Conservation (phyloP, 2,113 vertebrate genomes). For the Trogon melanurus region DNA sequence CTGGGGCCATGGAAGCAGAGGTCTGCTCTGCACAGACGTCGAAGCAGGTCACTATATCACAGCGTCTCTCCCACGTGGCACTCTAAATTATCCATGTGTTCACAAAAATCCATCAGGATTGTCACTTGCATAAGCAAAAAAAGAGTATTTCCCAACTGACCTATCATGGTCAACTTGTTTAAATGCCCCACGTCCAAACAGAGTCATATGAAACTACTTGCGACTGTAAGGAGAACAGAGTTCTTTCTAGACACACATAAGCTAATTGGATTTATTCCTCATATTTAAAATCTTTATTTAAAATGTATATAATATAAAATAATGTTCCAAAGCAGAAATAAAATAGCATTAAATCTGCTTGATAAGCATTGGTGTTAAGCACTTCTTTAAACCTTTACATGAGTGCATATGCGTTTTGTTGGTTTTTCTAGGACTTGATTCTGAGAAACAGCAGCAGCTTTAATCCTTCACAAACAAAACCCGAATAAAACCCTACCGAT, state of each 20-base stretch:
- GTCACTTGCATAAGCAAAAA: not conserved
- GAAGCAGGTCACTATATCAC: not conserved
- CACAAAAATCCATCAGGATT: not conserved
- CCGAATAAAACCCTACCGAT: not conserved
- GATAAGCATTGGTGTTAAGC: not conserved
- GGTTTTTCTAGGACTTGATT: not conserved
- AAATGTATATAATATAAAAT: not conserved
- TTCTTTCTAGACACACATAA: not conserved
- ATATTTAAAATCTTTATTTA: not conserved
- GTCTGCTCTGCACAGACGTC: not conserved
- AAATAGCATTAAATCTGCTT: not conserved
- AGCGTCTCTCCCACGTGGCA: not conserved
- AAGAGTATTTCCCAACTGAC: not conserved
- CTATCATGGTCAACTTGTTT: not conserved
- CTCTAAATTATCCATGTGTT: not conserved
- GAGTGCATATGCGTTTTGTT: fast-evolving
- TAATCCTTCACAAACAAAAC: constrained; percentile 23
- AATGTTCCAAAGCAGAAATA: not conserved
- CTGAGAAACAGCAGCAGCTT: constrained; percentile 49
- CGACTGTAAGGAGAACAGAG: not conserved
- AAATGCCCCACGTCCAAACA: not conserved
- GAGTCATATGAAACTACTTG: not conserved
- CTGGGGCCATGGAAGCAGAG: fast-evolving
- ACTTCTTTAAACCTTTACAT: not conserved
- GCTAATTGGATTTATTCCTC: not conserved